A percentile compares a stretch with the other conserved stretches of the same genome.
Evolutionary conservation across 1,140 invertebrate genomes (phyloP).

Genomic region (Uloborus diversus): DNA sequence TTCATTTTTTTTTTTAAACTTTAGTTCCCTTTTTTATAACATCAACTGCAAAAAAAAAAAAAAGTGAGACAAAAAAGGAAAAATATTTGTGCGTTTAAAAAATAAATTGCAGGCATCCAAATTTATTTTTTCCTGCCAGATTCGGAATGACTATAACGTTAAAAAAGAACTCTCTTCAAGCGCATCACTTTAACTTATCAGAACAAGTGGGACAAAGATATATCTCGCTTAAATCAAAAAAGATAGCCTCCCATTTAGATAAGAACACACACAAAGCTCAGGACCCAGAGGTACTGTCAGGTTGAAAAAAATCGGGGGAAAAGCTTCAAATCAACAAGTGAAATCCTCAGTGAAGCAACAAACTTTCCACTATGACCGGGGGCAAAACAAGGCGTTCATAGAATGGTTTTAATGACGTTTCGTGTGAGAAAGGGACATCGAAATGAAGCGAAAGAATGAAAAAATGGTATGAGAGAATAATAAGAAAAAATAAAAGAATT

Average conservation of each 20-base stretch:
- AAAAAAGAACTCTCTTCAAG: too few relatives aligned
- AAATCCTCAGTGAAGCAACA: constrained; percentile 28
- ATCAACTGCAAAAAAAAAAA: too few relatives aligned
- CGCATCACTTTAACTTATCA: constrained; percentile 20
- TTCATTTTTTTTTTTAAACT: too few relatives aligned
- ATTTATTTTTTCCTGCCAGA: neutral
- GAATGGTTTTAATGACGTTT: constrained; percentile 53
- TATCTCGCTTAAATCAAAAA: constrained; percentile 23
- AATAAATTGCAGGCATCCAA: neutral
- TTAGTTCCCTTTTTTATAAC: too few relatives aligned
- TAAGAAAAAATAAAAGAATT: constrained; percentile 37
- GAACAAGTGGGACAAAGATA: constrained; percentile 20
- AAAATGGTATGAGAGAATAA: constrained; percentile 15
- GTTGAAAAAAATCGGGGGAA: neutral
- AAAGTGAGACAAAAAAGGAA: too few relatives aligned
- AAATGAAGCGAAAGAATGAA: constrained; percentile 48
- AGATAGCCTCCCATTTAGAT: constrained; percentile 44
- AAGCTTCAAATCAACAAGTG: constrained; percentile 43
- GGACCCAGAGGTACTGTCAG: too few relatives aligned
- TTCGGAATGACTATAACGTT: too few relatives aligned
- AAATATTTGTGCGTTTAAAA: neutral
- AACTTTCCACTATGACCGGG: constrained; percentile 25
- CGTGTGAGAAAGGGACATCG: constrained; percentile 50
- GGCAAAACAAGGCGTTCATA: constrained; percentile 31
- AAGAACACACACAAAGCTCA: constrained; percentile 32